Evolutionary conservation across 2,888 invertebrate genomes (phyloP), one percentile per base, ranked within the genome.

Genomic region (Deilephila elpenor): DNA sequence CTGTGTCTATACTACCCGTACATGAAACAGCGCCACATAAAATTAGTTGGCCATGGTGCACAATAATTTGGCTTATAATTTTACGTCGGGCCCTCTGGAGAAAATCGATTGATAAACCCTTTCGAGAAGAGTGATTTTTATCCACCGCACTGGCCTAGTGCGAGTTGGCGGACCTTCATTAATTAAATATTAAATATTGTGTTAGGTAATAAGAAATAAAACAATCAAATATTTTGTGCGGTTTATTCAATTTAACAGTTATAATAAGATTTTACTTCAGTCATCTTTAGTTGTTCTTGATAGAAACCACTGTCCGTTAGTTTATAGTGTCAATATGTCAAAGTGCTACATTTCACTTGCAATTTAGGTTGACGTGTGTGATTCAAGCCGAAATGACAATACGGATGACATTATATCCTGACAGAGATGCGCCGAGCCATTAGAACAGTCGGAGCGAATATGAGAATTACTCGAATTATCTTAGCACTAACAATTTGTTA

Each of bases 241-340:
- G 89, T 94, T 94, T 94, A 94, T 92, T 94, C 87, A 93, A 91
- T 93, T 92, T 93, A 94, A 94, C 94, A 94, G 93, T 93, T 87
- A 89, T 92, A 88, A 88, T 91, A 92, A 89, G 90, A 89, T 90
- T 92, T 94, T 92, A 93, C 91, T 88, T 94, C 94, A 94, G 94
- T 94, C 94, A 92, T 92, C 89, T 87, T 93, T 88, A 90, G 88
- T 87, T 84, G 79, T 82, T 82, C 76, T 80, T 75, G 79, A 82
- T 81, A 83, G 80, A 80, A 83, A 84, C 84, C 80, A 78, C 80
- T 78, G 75, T 77, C 74, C 74, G 75, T 76, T 75, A 73, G 73
- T 82, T 78, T 76, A 75, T 72, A 73, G 64, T 67, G 59, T 73
- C 62, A 62, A 72, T 76, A 70, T 76, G 81, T 77, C 78, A 73